These are phyloP conservation scores for Nipponia nippon DNA, from an alignment of 2,113 vertebrate genomes.

Conservation along the genomic window DNA sequence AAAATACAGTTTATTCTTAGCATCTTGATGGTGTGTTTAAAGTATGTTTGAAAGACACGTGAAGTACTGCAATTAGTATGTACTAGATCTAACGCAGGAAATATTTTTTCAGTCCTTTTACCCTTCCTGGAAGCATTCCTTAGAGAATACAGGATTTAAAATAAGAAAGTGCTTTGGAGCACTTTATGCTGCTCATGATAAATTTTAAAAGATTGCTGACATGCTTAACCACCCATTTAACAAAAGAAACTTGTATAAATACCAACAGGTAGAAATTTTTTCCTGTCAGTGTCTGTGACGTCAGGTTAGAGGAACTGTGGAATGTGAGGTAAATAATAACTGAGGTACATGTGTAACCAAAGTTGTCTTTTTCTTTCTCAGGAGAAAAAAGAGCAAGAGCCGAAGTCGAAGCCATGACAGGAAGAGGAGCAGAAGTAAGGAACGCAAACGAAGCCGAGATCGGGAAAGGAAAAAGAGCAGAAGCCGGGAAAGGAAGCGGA, in stretches of 20 bases:
- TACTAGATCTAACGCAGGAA: background rate
- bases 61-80: background rate
- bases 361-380: constrained; percentile 34
- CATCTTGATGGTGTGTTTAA: background rate
- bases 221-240: background rate
- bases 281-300: rapidly evolving
- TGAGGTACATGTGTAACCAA: background rate
- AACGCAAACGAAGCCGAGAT: constrained; percentile 84
- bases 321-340: background rate
- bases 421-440: constrained; percentile 88
- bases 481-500: constrained; percentile 86
- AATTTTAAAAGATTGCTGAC: background rate
- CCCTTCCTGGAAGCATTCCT: background rate
- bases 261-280: background rate
- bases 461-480: constrained; percentile 86
- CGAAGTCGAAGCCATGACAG: constrained; percentile 89
- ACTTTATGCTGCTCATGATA: background rate
- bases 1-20: background rate
- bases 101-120: background rate
- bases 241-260: background rate
- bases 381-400: constrained; percentile 93
- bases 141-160: background rate
- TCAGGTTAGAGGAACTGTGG: background rate
- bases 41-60: background rate
- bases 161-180: background rate